Evolutionary conservation across 2,113 vertebrate species (phyloP).

Genomic region (Siniperca knerii): DNA sequence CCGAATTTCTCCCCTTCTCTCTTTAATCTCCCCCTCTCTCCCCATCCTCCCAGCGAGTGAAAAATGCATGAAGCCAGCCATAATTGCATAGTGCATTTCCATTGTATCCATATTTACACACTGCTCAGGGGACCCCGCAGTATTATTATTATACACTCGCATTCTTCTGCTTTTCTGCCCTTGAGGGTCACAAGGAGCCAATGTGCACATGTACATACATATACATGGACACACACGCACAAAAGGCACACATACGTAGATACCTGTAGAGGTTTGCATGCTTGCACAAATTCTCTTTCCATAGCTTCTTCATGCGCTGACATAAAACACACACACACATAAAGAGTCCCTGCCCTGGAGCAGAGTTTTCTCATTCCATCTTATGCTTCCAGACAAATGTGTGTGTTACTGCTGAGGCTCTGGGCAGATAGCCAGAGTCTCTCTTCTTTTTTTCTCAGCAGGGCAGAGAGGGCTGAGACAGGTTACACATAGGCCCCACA

Average conservation of each 20-base stretch:
- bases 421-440: conserved; percentile 7
- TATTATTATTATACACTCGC: conserved; percentile 68
- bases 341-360: conserved; percentile 48
- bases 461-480: background rate
- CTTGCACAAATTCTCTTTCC: conserved; percentile 27
- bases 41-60: conserved; percentile 62
- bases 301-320: conserved; percentile 27
- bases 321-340: conserved; percentile 43
- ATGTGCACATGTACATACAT: conserved; percentile 40
- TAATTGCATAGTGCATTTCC: conserved; percentile 78
- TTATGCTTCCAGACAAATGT: conserved; percentile 55
- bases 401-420: conserved; percentile 23
- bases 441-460: conserved; percentile 16
- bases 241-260: background rate
- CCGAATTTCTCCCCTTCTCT: conserved; percentile 17
- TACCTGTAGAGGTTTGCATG: conserved; percentile 44
- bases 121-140: conserved; percentile 64
- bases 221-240: conserved; percentile 14
- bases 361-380: conserved; percentile 56
- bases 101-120: conserved; percentile 82
- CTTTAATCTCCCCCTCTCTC: conserved; percentile 38
- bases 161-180: conserved; percentile 67
- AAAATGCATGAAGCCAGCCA: conserved; percentile 77
- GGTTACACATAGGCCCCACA: background rate
- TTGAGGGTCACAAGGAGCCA: conserved; percentile 53